Evolutionary conservation across 2,113 vertebrate genomes (phyloP).

Genomic region (Motacilla alba): DNA sequence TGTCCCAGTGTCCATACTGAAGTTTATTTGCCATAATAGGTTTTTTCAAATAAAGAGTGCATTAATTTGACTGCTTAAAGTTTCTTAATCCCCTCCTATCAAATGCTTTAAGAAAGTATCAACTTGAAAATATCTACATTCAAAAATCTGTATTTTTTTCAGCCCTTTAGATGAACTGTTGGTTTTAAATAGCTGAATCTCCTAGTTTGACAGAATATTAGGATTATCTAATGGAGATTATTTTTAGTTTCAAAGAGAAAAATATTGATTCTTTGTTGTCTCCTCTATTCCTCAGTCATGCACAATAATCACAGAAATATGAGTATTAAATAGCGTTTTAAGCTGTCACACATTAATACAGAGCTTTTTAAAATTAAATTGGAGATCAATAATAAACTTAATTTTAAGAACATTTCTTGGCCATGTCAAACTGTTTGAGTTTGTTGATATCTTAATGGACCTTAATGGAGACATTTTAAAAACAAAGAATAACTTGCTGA

Average conservation of each 20-base stretch:
- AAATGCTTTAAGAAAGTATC: neutral
- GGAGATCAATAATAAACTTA: neutral
- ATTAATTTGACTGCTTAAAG: neutral
- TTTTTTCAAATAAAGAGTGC: neutral
- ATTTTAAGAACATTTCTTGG: neutral
- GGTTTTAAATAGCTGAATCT: neutral
- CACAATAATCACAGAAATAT: neutral
- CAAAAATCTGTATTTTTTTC: neutral
- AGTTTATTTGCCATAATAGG: neutral
- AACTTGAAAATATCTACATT: neutral
- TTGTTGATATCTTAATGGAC: neutral
- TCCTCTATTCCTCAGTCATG: neutral
- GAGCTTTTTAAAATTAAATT: neutral
- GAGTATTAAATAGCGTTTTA: neutral
- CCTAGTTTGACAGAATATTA: neutral
- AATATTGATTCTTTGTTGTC: neutral
- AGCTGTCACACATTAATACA: neutral
- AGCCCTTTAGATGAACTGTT: neutral
- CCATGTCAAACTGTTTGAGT: neutral
- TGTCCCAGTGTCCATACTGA: neutral
- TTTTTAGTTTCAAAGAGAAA: slow-evolving; percentile 21
- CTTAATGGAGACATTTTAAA: neutral
- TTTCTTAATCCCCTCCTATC: neutral
- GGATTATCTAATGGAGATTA: neutral
- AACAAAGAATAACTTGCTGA: slow-evolving; percentile 1